Percentiles rank a stretch among this genome's conserved stretches.
Evolutionary conservation across 2,113 vertebrate species (phyloP).

Genomic region (Mormoops blainvillei): DNA sequence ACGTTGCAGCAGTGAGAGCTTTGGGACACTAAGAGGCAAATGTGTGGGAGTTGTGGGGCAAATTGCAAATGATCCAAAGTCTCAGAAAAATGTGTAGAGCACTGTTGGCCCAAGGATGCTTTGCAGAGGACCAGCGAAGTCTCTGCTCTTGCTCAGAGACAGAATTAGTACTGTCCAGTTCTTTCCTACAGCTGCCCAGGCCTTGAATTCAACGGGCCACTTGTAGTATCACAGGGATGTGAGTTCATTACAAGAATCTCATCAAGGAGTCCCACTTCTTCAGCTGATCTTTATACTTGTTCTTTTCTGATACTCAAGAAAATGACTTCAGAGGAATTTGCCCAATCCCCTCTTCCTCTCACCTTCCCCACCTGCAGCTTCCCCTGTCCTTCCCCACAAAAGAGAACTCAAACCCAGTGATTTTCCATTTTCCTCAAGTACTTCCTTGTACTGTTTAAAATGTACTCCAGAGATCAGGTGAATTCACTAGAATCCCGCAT

Average conservation of each 20-base stretch:
- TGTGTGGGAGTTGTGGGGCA: constrained; percentile 81
- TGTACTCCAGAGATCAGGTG: neutral
- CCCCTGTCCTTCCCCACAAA: neutral
- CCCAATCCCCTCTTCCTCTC: neutral
- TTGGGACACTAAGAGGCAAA: constrained; percentile 77
- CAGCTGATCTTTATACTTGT: constrained; percentile 35
- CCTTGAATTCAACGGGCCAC: constrained; percentile 35
- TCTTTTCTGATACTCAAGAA: neutral
- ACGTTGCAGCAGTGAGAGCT: constrained; percentile 79
- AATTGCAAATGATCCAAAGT: constrained; percentile 77
- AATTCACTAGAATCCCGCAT: neutral
- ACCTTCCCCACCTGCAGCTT: neutral
- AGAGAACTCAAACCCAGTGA: neutral
- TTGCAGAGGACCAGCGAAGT: constrained; percentile 42
- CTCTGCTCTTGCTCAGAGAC: constrained; percentile 53
- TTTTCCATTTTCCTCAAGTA: constrained; percentile 48
- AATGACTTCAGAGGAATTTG: neutral
- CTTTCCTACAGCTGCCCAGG: constrained; percentile 54
- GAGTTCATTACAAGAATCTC: constrained; percentile 66
- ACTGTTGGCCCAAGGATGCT: constrained; percentile 64
- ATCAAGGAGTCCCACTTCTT: constrained; percentile 24
- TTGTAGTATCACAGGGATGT: constrained; percentile 56
- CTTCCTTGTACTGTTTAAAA: constrained; percentile 41
- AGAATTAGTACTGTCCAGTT: neutral
- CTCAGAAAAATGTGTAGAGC: constrained; percentile 68